Evolutionary conservation across 2,888 invertebrate genomes (phyloP).

Genomic region (Cylloceria caligata): DNA sequence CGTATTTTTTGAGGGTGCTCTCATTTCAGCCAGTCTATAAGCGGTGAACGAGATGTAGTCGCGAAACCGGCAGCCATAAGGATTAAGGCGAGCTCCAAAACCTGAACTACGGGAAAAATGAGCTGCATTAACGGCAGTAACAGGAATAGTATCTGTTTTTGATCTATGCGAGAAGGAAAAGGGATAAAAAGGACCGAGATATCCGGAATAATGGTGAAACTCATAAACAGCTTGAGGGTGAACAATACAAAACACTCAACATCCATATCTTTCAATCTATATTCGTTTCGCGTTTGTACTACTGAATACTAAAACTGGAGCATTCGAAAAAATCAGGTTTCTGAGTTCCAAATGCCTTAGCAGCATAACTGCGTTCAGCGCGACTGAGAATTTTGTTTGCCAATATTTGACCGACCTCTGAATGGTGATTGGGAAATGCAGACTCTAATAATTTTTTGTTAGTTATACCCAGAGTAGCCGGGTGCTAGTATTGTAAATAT

Average conservation of each 20-base stretch:
- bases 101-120: slow-evolving; percentile 43
- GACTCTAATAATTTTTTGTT: no score
- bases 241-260: background rate
- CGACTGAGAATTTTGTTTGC: no score
- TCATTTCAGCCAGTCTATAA: slow-evolving; percentile 39
- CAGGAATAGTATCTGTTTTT: background rate
- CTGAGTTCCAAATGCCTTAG: no score
- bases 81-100: slow-evolving; percentile 50
- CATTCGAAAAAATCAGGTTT: no score
- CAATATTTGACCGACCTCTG: no score
- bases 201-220: background rate
- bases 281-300: no score
- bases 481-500: no score
- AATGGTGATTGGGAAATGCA: no score
- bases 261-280: no score
- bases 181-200: background rate
- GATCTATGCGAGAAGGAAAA: slow-evolving; percentile 6
- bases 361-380: no score
- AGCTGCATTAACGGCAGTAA: background rate
- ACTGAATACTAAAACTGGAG: no score
- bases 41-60: slow-evolving; percentile 39
- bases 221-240: background rate
- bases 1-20: slow-evolving; percentile 48
- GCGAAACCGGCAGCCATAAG: slow-evolving; percentile 51
- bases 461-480: no score